Base-by-base conservation (phyloP, 2,888 invertebrate genomes). In the Dryadula phaetusa region DNA sequence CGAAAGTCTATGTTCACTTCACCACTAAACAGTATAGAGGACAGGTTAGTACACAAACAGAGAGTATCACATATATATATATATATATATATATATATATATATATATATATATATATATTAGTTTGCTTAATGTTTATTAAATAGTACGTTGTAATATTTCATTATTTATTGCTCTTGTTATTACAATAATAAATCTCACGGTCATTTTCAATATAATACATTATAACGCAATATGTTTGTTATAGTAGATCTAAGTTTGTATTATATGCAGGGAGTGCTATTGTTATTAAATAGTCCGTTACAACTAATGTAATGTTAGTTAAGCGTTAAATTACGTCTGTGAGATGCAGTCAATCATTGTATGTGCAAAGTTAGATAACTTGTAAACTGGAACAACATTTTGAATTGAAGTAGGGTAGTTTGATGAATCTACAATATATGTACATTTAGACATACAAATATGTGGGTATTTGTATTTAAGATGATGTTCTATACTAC, bases 331-430 rank as follows among this genome's bases (percentile, higher is more conserved):
- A 54, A 54, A 16, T 34, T n/a, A 56, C 10, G 20, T 16, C 22
- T 22, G 10, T 56, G 37, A 22, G n/a, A 40, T 20, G 12, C 40
- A 25, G 8, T 40, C 20, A 10, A 28, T 14, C 40, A 46, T 42
- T 44, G 42, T 40, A 22, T 58, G 42, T 28, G 42, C 18, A 28
- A 60, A 60, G 28, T 60, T 46, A 40, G 20, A n/a, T 25, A 0
- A 32, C 20, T 32, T 60, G 60, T 44, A 44, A 60, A 60, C 44
- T 46, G 28, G 28, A 60, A 60, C 60, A 18, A 16, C 56, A 56
- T 40, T 40, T 40, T 40, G 46, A 60, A 60, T 60, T 32, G 60
- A 60, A 60, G 46, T 28, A 44, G 32, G 6, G 7, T 44, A 44
- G 42, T 28, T 44, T 60, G 40, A 37, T 22, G 22, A 4, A 40